Base-by-base conservation (phyloP, 1,140 invertebrate genomes). In the Aethina tumida region DNA sequence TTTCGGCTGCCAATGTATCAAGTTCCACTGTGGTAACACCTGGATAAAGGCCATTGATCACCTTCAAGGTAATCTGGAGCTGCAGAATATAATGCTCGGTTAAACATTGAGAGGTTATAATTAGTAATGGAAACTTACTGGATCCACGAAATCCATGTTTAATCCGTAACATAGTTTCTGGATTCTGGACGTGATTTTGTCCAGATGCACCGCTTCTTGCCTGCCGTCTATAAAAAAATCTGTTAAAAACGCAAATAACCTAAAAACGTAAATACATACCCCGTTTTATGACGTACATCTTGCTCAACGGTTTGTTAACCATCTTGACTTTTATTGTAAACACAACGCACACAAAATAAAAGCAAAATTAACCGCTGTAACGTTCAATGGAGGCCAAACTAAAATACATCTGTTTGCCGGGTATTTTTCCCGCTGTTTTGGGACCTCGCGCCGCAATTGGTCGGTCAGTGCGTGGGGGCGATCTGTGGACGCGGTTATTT, bases 1-100 rank as follows among this genome's bases (percentile, higher is more conserved):
- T 97, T 70, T 98, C 94, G 1, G 95, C 95, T 35, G 95, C 92
- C 38, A 99, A 68, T 65, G 97, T 97, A 65, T 99, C 96, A 49
- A 99, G 66, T 61, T 98, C 92, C 0, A 94, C 81, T 2, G 96
- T 99, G 13, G 89, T 95, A 2, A 99, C 92, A 6, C 95, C 95
- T 46, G 86, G 79, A 61, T 96, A 98, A 3, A 99, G 70, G 0
- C 94, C 94, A 67, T 70, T 86, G 26, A 98, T 92, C 0, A 98
- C 87, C 67, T 86, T 84, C 15, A 86, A 60, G 2, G 88, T 90
- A 38, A 92, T 89, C 33, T 29, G 39, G 2, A 49, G 13, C 47
- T 49, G 21, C 7, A 45, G 32, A 15, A 30, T 14, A 4, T 14
- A 12, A 5, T 22, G 13, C 17, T n/a, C 6, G 14, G 2, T 10